Evolutionary conservation across 2,113 vertebrate genomes (phyloP), one percentile per base, ranked within the genome.

Genomic region (Megalops atlanticus): DNA sequence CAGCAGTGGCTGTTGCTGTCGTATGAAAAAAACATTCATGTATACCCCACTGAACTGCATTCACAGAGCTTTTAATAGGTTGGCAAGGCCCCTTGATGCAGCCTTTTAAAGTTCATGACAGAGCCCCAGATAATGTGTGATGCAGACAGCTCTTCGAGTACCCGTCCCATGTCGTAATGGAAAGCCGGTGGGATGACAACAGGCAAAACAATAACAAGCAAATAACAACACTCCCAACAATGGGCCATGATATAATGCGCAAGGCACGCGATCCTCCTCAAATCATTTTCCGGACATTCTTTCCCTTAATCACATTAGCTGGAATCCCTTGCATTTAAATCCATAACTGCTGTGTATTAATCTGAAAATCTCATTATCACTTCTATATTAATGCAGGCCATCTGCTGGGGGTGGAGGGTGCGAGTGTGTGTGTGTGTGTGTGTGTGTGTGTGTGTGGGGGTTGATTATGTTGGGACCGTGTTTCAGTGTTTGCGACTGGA

Each of bases 331-430:
- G 89, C 90, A 92, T 90, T 91, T 90, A 92, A 93, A 93, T 93
- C 91, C 90, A 92, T 92, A 93, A 92, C 90, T 93, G 91, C 89
- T 86, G 87, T 80, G 87, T 92, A 92, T 93, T 93, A 94, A 93
- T 93, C 85, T 54, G 87, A 87, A 89, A 92, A 93, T 94, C 92
- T 90, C 81, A 89, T 94, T 94, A 92, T 93, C 91, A 88, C 87
- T 89, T 90, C 90, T 92, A 84, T 89, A 91, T 92, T 93, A 92
- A 93, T 94, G 89, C 89, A 87, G 92, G 86, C 92, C 92, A 94
- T 94, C 93, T 93, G 93, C 89, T 86, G 82, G 84, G 72, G 81
- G 88, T 69, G 74, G 58, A 38, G 80, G 83, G 80, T 84, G 85
- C 85, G 80, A 76, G 78, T 80, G 81, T n/a, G n/a, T n/a, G n/a